Base-by-base conservation (phyloP, 2,888 invertebrate species). In the Coleophora flavipennella region DNA sequence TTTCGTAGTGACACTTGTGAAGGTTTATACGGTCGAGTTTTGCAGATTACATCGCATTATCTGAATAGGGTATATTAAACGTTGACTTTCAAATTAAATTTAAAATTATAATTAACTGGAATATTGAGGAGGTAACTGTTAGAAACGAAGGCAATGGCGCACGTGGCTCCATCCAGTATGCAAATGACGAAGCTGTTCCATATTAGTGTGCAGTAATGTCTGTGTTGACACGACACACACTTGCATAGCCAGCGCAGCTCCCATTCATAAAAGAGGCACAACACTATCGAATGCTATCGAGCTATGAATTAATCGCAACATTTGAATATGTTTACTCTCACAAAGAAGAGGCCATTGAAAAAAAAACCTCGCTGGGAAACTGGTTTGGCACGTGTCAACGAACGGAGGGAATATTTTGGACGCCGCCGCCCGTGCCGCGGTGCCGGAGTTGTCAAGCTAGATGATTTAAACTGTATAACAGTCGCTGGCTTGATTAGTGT, bases 231-330 rank as follows among this genome's bases (percentile, higher is more conserved):
- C 47, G n/a, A 48, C 51, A 45, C 63, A 72, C 78, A 44, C 48
- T 48, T 51, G 44, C 64, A 72, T 78, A 44, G 45, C 45, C 51
- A 59, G 63, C 66, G 41, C 55, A 51, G 49, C 62, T 67, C 77
- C 80, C 83, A 84, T 84, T 84, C 83, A 84, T 84, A 83, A 84
- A 80, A 77, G 62, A 76, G 67, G 70, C 69, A 69, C 20, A 20
- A 6, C 66, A 78, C 78, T 77, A 81, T 75, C 77, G 69, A 20
- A 6, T 66, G 77, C 78, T 77, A 81, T 75, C 77, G 69, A 78
- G 73, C 81, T 67, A 81, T 83, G 84, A 83, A 84, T 84, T 84
- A 83, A 84, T 84, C 80, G 84, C 84, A 80, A 83, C 81, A 79
- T 84, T 83, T 79, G 79, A 84, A 83, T 83, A 80, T 78, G 79